These are phyloP conservation scores for Apodemia hepburni DNA, from an alignment of 2,888 invertebrate species.

Conservation along the genomic window DNA sequence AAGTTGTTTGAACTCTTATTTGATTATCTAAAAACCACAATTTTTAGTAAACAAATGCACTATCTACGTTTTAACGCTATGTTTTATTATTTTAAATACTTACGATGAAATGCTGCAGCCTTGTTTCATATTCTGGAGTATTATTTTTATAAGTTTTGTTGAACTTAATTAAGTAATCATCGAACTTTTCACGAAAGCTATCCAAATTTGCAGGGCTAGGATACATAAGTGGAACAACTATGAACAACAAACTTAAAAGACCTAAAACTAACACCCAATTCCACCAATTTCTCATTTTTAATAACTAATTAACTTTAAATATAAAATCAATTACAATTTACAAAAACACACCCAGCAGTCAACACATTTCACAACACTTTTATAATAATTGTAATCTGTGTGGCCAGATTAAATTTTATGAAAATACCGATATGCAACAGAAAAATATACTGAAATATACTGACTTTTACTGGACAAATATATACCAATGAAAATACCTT, in stretches of 20 bases:
- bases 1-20: too few species aligned
- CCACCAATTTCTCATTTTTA: constrained; percentile 66
- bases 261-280: constrained; percentile 56
- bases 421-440: too few species aligned
- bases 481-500: too few species aligned
- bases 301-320: constrained; percentile 20
- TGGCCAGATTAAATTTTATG: too few species aligned
- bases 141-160: constrained; percentile 76
- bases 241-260: constrained; percentile 55
- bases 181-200: constrained; percentile 58
- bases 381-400: too few species aligned
- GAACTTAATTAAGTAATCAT: constrained; percentile 70
- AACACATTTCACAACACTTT: too few species aligned
- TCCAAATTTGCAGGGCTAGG: constrained; percentile 39
- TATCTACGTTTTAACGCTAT: neutral
- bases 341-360: neutral
- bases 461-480: too few species aligned
- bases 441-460: too few species aligned
- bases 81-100: constrained; percentile 33
- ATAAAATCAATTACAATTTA: constrained; percentile 9
- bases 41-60: too few species aligned
- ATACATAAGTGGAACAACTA: constrained; percentile 57
- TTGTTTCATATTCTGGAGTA: constrained; percentile 65
- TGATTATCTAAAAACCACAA: too few species aligned
- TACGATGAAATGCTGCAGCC: constrained; percentile 78